Base-by-base conservation (phyloP, 2,797 vertebrate species). In the Australoheros facetus region DNA sequence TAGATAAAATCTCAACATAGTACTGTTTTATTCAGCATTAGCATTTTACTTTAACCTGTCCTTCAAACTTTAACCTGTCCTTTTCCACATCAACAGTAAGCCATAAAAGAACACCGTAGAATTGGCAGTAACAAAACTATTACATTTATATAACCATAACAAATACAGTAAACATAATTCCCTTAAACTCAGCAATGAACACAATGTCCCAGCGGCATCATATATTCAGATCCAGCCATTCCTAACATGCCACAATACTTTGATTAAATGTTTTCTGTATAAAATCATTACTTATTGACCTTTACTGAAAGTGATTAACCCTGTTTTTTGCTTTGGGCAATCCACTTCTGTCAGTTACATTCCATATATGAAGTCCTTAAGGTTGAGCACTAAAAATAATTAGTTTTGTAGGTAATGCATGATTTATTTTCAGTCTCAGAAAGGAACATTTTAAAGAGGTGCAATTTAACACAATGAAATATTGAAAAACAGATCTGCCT, bases 311-410 rank as follows among this genome's bases (percentile, higher is more conserved):
- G 7, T 17, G 5, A 13, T 54, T n/a, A 62, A 30, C 19, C 19
- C 19, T 12, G 19, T 3, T 30, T 32, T 70, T 19, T 28, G 53
- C 23, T 56, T 12, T 10, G 56, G 32, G 32, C 32, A 34, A 37
- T 37, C 10, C 37, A 11, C 37, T 0, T 0, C 0, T 0, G 2
- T 0, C 0, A 60, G 0, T 3, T n/a, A 79, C 1, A 0, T 0
- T 0, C 78, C 90, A 92, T 30, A 0, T 55, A 37, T 37, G 37
- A 37, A 37, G 10, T 37, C 37, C 3, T 37, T 11, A 37, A 37
- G 9, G 37, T 37, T 3, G 78, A 86, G 54, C 57, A 12, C 64
- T 14, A 19, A 1, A 13, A 77, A 92, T 83, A 10, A 0, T 80
- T 5, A 93, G 32, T 3, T 17, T 59, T 48, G 12, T 12, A 13